A percentile compares a stretch with the other conserved stretches of the same genome.
These are phyloP conservation scores for Clamator glandarius DNA, from an alignment of 2,797 vertebrate species.

Conservation along the genomic window DNA sequence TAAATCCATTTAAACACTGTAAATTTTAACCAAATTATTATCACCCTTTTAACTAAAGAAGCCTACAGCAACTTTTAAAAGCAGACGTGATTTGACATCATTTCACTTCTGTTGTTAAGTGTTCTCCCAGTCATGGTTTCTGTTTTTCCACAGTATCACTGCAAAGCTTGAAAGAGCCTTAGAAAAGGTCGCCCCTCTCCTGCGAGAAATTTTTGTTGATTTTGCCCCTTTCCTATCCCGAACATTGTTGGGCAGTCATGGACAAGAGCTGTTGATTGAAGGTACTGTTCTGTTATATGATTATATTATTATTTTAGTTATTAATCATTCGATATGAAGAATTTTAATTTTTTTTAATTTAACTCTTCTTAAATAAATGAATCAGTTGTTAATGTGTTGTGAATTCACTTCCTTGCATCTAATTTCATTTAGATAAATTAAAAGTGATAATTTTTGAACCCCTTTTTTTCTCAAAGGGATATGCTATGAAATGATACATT, in stretches of 20 bases:
- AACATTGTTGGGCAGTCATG: conserved; percentile 97
- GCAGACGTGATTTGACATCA: neutral
- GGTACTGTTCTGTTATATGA: conserved; percentile 78
- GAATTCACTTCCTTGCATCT: neutral
- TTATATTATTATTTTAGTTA: neutral
- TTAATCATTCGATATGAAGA: neutral
- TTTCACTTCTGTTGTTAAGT: conserved; percentile 37
- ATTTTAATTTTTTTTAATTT: neutral
- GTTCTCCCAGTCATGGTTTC: conserved; percentile 39
- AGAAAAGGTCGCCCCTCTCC: conserved; percentile 97
- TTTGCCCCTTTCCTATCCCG: conserved; percentile 97
- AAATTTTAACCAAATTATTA: neutral
- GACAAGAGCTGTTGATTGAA: conserved; percentile 99
- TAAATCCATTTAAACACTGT: neutral
- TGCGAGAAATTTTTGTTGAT: conserved; percentile 99
- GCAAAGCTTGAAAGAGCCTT: conserved; percentile 98
- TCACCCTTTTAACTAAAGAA: neutral
- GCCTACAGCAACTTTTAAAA: neutral
- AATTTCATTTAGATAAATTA: neutral
- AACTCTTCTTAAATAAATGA: neutral
- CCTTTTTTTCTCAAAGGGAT: neutral
- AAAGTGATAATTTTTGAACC: neutral
- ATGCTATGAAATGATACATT: neutral
- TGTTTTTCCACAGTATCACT: conserved; percentile 88
- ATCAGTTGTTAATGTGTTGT: neutral